Evolutionary conservation across 2,888 invertebrate species (phyloP).

Genomic region (Megamerina dolium): DNA sequence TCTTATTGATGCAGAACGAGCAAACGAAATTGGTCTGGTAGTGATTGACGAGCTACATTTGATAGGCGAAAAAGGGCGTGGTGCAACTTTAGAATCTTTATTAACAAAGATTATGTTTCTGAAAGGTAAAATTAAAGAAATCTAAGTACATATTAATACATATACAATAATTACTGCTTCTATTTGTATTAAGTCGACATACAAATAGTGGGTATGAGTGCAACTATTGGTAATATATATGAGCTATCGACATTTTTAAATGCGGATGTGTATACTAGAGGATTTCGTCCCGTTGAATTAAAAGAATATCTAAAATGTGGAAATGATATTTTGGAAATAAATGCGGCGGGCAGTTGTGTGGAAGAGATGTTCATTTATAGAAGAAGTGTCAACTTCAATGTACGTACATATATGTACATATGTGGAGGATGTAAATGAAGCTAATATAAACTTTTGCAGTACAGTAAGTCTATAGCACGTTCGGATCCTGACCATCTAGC

Average conservation of each 20-base stretch:
- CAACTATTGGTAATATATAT: conserved; percentile 85
- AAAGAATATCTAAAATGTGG: conserved; percentile 78
- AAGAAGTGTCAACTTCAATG: conserved; percentile 52
- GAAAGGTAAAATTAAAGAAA: conserved; percentile 54
- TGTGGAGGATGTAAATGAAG: conserved; percentile 3
- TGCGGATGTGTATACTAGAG: conserved; percentile 72
- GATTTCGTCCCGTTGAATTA: conserved; percentile 85
- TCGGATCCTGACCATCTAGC: conserved; percentile 77
- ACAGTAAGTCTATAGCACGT: conserved; percentile 54
- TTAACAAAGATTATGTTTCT: conserved; percentile 72
- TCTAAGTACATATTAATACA: too few relatives aligned
- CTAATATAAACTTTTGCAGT: conserved; percentile 50
- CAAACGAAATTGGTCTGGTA: conserved; percentile 72
- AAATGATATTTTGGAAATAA: conserved; percentile 53
- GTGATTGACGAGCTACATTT: conserved; percentile 91
- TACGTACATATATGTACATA: conserved; percentile 12
- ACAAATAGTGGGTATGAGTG: conserved; percentile 95
- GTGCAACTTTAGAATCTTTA: conserved; percentile 76
- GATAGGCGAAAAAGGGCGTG: conserved; percentile 80
- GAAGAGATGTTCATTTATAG: conserved; percentile 54
- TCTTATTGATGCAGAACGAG: conserved; percentile 69
- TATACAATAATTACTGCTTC: not conserved
- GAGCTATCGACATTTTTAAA: conserved; percentile 76
- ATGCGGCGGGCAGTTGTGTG: conserved; percentile 48
- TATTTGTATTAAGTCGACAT: conserved; percentile 53